Base-by-base conservation (phyloP, 2,888 invertebrate genomes). In the Xestia xanthographa region DNA sequence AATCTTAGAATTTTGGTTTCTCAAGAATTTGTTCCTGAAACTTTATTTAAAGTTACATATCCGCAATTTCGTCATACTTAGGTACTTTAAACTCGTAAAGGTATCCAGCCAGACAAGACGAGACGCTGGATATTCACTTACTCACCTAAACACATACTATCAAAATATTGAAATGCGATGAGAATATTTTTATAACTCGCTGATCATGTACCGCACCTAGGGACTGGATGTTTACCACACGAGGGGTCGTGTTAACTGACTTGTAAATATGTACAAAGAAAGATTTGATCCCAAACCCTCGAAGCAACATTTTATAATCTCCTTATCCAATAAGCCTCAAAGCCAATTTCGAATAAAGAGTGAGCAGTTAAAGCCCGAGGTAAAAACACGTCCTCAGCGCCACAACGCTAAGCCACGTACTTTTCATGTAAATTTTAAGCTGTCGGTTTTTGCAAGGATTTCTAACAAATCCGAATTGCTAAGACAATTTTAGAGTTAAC, bases 401-500 rank as follows among this genome's bases (percentile, higher is more conserved):
- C 88, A 88, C 82, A 86, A 77, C 88, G 89, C 87, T 92, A 91
- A 93, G 90, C 92, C 92, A 91, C 91, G 91, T 92, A 92, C 92
- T 93, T 93, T 92, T 93, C 90, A 93, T 93, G 93, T 93, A 92
- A 92, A 93, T 93, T 93, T 93, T 91, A 93, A 93, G 93, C 91
- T 91, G 90, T 90, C 90, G 88, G 88, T 90, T 92, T 93, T 93
- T 92, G 88, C 90, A 82, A 90, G 92, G 90, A 92, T 92, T 92
- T 91, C 85, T 84, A 81, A 88, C 86, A 91, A 91, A 92, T 90
- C 87, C 86, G 89, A 91, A 91, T 91, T 90, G 89, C 88, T 86
- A 86, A 90, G 90, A 92, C 89, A 90, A 91, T 92, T 91, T 92
- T 90, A 83, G 85, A 88, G 84, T 82, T 86, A 89, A 91, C 85